These are phyloP conservation scores for Endomychus coccineus DNA, from an alignment of 2,888 invertebrate genomes.

Conservation along the genomic window DNA sequence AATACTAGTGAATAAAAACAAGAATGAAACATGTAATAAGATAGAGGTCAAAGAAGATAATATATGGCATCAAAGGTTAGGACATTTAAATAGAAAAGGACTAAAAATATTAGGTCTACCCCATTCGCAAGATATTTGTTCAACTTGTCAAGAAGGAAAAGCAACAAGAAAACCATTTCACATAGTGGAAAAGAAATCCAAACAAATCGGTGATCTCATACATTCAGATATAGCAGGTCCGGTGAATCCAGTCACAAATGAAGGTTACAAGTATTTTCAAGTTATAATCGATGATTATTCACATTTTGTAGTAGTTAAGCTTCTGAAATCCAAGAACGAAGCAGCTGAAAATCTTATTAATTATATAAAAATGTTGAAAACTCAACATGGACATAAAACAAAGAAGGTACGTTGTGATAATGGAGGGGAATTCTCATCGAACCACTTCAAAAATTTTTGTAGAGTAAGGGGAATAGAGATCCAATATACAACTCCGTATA, in stretches of 20 bases:
- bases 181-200: slow-evolving; percentile 15
- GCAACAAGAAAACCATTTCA: slow-evolving; percentile 19
- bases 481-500: slow-evolving; percentile 21
- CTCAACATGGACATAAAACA: slow-evolving; percentile 8
- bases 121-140: slow-evolving; percentile 3
- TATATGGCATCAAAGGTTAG: slow-evolving; percentile 8
- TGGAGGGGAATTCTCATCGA: slow-evolving; percentile 19
- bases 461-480: slow-evolving; percentile 15
- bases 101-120: slow-evolving; percentile 7
- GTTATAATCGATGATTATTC: slow-evolving; percentile 15
- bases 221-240: slow-evolving; percentile 21
- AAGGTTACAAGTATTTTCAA: slow-evolving; percentile 13
- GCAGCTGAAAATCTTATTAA: slow-evolving; percentile 13
- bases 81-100: slow-evolving; percentile 6
- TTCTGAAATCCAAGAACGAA: slow-evolving; percentile 15
- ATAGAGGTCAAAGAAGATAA: no score
- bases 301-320: slow-evolving; percentile 12
- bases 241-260: slow-evolving; percentile 10
- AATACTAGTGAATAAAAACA: no score
- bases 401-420: slow-evolving; percentile 18
- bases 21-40: no score
- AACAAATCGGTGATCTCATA: slow-evolving; percentile 20
- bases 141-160: slow-evolving; percentile 14
- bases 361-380: slow-evolving; percentile 11
- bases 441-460: slow-evolving; percentile 14